Evolutionary conservation across 2,888 invertebrate genomes (phyloP), one percentile per base, ranked within the genome.

Genomic region (Trissolcus brochymenae): DNA sequence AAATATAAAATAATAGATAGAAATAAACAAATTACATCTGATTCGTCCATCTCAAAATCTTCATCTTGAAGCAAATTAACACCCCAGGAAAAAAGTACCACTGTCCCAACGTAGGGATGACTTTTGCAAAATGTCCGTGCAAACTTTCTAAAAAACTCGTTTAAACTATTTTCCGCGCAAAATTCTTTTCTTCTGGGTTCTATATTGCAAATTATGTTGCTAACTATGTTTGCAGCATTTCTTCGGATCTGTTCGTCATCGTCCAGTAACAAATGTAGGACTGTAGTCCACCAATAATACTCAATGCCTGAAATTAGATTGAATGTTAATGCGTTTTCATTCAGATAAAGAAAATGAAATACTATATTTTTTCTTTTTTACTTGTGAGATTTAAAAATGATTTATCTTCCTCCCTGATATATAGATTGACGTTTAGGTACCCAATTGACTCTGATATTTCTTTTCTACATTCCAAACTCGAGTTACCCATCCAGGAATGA

Each of bases 241-340:
- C 59, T 54, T 54, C 88, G 82, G 3, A 88, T 80, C 54, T 81
- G 60, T 6, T 49, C 54, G 71, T 85, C 85, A 65, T 89, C 88
- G 43, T 89, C 87, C 6, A 88, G 70, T 29, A 89, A 65, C 50
- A 87, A 82, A 75, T 87, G 83, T 3, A 89, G 76, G 11, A 87
- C 41, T 1, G 83, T 83, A 21, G 89, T 88, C 88, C 88, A 89
- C 89, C 88, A 89, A 46, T 86, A 71, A 43, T 85, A 71, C 25
- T 66, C 54, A 14, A 78, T 54, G 62, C 54, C 83, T 81, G 49
- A 46, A 16, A 46, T 46, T 46, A 6, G 16, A 16, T 9, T 14
- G 11, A 46, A 46, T 6, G n/a, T 46, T 4, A 29, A 11, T 11
- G 1, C 9, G 7, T 35, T 35, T 35, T 1, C 7, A 6, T 25